These are phyloP conservation scores for Parelbella ahira DNA, from an alignment of 2,888 invertebrate genomes.

Conservation along the genomic window DNA sequence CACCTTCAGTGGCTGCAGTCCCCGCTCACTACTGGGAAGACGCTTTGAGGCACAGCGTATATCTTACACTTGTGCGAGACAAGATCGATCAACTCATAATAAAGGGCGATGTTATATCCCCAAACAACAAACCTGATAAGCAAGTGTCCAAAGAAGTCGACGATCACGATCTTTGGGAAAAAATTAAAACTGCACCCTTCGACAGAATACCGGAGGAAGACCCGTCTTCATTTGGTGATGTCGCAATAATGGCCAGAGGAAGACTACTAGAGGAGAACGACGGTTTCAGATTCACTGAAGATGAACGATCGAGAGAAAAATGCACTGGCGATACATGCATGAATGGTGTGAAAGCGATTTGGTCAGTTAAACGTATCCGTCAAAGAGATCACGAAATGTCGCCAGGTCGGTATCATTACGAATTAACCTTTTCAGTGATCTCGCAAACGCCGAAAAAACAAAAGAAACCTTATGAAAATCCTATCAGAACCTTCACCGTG, in stretches of 20 bases:
- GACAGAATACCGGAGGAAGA: conserved; percentile 58
- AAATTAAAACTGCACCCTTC: conserved; percentile 70
- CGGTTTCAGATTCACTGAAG: conserved; percentile 80
- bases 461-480: conserved; percentile 68
- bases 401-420: conserved; percentile 78
- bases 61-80: conserved; percentile 82
- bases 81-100: conserved; percentile 75
- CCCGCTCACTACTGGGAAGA: conserved; percentile 83
- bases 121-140: conserved; percentile 44
- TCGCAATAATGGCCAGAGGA: conserved; percentile 83
- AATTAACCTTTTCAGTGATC: conserved; percentile 83
- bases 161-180: conserved; percentile 72
- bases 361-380: conserved; percentile 85
- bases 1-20: conserved; percentile 40
- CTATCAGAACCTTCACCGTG: conserved; percentile 83
- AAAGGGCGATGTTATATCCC: conserved; percentile 47
- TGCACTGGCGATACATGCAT: conserved; percentile 69
- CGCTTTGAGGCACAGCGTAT: conserved; percentile 84
- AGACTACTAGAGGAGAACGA: conserved; percentile 77
- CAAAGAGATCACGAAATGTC: conserved; percentile 78
- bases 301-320: conserved; percentile 50
- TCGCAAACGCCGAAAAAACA: conserved; percentile 73
- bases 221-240: conserved; percentile 81
- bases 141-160: conserved; percentile 52
- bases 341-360: conserved; percentile 81